A percentile compares a stretch with the other conserved stretches of the same genome.
These are phyloP conservation scores for Solea senegalensis DNA, from an alignment of 2,113 vertebrate genomes.

Conservation along the genomic window DNA sequence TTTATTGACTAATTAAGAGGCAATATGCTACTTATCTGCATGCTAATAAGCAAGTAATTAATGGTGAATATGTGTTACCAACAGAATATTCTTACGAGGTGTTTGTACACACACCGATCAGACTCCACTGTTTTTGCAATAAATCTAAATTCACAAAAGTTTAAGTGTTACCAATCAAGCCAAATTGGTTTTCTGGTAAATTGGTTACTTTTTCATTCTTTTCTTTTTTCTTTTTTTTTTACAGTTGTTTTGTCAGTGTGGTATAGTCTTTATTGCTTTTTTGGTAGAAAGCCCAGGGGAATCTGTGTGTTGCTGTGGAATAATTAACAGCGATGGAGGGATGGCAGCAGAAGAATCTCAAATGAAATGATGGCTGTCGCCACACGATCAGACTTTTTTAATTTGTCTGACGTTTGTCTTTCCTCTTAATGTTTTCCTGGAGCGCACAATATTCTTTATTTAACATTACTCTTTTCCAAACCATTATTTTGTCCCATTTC, in stretches of 20 bases:
- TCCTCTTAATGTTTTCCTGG: conserved; percentile 18
- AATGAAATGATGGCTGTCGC: conserved; percentile 56
- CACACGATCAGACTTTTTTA: conserved; percentile 25
- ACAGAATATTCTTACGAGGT: no score
- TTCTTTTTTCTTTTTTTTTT: conserved; percentile 39
- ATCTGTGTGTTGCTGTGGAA: conserved; percentile 56
- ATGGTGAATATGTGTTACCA: no score
- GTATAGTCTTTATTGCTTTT: conserved; percentile 69
- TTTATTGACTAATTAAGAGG: no score
- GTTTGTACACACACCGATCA: not conserved
- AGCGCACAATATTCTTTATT: not conserved
- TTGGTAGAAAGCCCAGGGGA: conserved; percentile 66
- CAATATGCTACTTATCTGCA: no score
- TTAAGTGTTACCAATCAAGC: conserved; percentile 28
- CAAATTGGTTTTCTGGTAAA: conserved; percentile 56
- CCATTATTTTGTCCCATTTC: conserved; percentile 36
- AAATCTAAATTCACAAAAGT: conserved; percentile 20
- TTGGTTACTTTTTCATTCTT: conserved; percentile 43
- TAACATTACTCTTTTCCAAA: not conserved
- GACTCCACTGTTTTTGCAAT: not conserved
- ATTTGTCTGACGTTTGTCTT: conserved; percentile 28
- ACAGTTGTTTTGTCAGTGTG: conserved; percentile 56
- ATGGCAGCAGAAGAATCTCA: conserved; percentile 65
- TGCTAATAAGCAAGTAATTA: no score
- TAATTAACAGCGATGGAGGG: conserved; percentile 73